Percentiles rank a stretch among this genome's conserved stretches.
Evolutionary conservation across 35 echinoderm and acorn worm genomes (phyloP).

Genomic region (Heliocidaris erythrogramma): DNA sequence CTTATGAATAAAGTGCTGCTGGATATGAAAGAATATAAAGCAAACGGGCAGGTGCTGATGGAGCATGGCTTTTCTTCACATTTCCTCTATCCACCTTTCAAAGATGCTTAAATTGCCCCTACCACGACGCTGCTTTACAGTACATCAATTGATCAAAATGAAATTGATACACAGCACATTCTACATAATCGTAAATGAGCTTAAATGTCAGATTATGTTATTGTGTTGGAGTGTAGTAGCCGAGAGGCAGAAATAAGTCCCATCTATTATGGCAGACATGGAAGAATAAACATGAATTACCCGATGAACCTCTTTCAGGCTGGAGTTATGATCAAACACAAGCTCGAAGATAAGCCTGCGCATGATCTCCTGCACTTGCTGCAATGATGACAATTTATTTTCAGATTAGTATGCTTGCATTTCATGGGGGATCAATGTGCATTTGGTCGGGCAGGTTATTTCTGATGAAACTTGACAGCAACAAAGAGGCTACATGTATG

Average conservation of each 20-base stretch:
- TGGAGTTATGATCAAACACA: not conserved
- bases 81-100: not conserved
- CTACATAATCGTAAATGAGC: not conserved
- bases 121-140: not conserved
- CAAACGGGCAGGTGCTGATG: not conserved
- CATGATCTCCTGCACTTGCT: not conserved
- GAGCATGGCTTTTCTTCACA: not conserved
- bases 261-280: slow-evolving; percentile 9
- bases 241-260: not conserved
- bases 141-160: not conserved
- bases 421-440: not conserved
- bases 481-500: not conserved
- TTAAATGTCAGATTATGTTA: not conserved
- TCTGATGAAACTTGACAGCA: not conserved
- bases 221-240: not conserved
- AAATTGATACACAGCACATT: not conserved
- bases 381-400: not conserved
- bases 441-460: not conserved
- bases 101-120: not conserved
- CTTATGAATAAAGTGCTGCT: not conserved
- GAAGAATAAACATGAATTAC: slow-evolving; percentile 25
- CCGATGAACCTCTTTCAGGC: not conserved
- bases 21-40: not conserved
- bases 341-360: not conserved
- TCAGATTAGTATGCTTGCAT: not conserved